Conservation (phyloP, 2,888 invertebrate genomes). For the Physocephala rufipes region DNA sequence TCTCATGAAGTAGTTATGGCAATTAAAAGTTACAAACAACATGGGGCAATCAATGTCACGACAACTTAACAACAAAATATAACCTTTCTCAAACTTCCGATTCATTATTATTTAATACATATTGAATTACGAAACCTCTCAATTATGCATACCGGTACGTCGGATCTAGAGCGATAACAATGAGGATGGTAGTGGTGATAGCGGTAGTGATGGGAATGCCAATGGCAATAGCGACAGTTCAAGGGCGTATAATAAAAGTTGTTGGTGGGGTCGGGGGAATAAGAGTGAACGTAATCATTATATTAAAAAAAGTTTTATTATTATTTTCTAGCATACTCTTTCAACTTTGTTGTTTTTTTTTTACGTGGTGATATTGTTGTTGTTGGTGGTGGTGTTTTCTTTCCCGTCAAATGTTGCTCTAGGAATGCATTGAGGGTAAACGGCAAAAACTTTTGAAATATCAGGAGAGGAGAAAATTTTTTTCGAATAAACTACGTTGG, state of each 20-base stretch:
- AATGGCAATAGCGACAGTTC: no score
- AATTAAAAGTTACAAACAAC: no score
- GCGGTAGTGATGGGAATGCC: neutral
- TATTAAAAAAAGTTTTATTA: constrained; percentile 10
- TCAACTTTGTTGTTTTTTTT: neutral
- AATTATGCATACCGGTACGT: constrained; percentile 32
- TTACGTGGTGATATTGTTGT: neutral
- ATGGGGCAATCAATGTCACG: no score
- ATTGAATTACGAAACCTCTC: constrained; percentile 32
- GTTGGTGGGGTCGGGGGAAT: no score
- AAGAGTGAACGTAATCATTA: constrained; percentile 30
- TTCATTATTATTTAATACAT: constrained; percentile 32
- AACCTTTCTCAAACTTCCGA: constrained; percentile 22
- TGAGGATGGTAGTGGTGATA: neutral
- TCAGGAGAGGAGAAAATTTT: constrained; percentile 6
- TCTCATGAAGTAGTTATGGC: no score
- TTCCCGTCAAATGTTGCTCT: constrained; percentile 3
- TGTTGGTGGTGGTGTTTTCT: neutral
- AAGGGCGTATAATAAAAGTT: neutral
- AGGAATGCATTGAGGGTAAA: constrained; percentile 23
- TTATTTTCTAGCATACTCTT: constrained; percentile 6
- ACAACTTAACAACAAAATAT: no score
- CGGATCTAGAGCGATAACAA: no score
- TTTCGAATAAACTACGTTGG: constrained; percentile 21
- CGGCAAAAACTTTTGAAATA: constrained; percentile 5